phyloP scores from a whole-genome alignment of 1,140 invertebrate genomes.

The Colletes gigas region DNA sequence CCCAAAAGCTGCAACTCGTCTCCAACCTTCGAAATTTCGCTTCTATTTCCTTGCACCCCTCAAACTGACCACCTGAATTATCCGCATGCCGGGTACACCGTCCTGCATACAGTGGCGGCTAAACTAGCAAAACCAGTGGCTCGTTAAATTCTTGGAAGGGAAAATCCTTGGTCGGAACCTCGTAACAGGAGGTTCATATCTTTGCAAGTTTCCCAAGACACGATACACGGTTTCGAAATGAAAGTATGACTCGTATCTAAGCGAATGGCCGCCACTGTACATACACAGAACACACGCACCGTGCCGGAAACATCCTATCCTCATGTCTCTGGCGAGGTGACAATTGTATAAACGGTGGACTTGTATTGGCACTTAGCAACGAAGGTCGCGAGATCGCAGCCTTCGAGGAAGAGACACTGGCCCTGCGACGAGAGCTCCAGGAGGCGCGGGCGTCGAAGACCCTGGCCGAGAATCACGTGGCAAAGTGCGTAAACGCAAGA shows the following conservation, averaged over 20 bases:
- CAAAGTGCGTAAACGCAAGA: slow-evolving; percentile 78
- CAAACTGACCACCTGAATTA: neutral
- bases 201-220: no score
- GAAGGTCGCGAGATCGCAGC: slow-evolving; percentile 78
- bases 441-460: slow-evolving; percentile 76
- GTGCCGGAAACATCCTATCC: slow-evolving; percentile 1
- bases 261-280: neutral
- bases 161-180: no score
- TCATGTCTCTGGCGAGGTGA: neutral
- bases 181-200: no score
- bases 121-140: no score
- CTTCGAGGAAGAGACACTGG: slow-evolving; percentile 79
- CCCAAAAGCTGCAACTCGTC: neutral
- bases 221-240: no score
- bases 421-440: slow-evolving; percentile 77
- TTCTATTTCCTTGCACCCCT: neutral
- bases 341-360: slow-evolving; percentile 37
- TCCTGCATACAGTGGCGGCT: neutral
- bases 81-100: slow-evolving; percentile 7
- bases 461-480: slow-evolving; percentile 70
- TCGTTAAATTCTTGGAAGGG: no score
- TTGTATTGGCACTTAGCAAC: slow-evolving; percentile 71
- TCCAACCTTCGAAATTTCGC: neutral
- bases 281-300: neutral
- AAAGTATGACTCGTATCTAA: no score